Percentiles rank a stretch among this genome's conserved stretches.
These are phyloP conservation scores for Eretmochelys imbricata DNA, from an alignment of 2,113 vertebrate genomes.

Conservation along the genomic window DNA sequence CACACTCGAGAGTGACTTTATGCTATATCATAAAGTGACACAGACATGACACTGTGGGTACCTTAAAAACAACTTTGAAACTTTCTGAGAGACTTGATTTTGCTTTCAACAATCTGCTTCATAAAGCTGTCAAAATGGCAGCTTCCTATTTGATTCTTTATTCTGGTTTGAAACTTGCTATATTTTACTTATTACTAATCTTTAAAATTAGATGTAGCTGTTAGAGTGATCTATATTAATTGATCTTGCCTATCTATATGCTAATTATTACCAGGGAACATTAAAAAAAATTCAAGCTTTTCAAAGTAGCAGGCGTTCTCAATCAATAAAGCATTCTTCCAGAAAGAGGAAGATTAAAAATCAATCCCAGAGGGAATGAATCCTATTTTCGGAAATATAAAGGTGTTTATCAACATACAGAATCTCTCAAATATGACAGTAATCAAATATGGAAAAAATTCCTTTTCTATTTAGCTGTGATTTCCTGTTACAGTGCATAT, in stretches of 20 bases:
- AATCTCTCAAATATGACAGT: background rate
- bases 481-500: background rate
- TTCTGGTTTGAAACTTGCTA: background rate
- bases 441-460: background rate
- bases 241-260: background rate
- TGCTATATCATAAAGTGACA: background rate
- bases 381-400: background rate
- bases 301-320: conserved; percentile 16
- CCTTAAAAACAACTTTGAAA: background rate
- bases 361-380: conserved; percentile 29
- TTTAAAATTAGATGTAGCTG: background rate
- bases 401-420: background rate
- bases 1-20: background rate
- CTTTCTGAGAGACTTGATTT: background rate
- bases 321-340: background rate
- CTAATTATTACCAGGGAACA: background rate
- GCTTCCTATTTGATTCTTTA: background rate
- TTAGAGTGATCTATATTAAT: background rate
- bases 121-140: background rate
- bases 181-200: background rate
- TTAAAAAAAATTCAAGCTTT: background rate
- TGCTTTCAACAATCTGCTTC: background rate
- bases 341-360: background rate
- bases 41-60: background rate
- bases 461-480: background rate